Percentiles rank a stretch among this genome's conserved stretches.
phyloP scores from a whole-genome alignment of 2,113 vertebrate genomes.

The Megaptera novaeangliae region DNA sequence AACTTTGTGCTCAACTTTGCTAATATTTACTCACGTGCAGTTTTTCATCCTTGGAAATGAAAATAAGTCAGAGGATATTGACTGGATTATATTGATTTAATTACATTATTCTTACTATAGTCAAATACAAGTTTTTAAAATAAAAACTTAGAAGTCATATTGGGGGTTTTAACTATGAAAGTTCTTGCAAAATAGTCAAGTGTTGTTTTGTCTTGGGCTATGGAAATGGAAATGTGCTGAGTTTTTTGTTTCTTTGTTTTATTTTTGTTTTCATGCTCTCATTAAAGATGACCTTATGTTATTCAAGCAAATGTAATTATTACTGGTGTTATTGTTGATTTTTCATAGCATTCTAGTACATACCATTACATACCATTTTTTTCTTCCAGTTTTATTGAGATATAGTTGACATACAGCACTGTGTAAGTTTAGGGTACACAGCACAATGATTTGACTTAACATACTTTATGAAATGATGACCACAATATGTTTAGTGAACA shows the following conservation, averaged over 20 bases:
- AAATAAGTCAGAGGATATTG: conserved; percentile 64
- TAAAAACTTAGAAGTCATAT: conserved; percentile 47
- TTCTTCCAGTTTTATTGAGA: background rate
- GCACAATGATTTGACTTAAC: background rate
- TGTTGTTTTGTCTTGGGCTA: background rate
- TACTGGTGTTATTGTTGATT: background rate
- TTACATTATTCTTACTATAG: conserved; percentile 58
- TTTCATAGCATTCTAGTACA: background rate
- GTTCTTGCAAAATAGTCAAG: background rate
- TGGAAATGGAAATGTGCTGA: background rate
- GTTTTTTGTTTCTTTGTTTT: background rate
- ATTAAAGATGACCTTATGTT: background rate
- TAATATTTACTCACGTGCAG: conserved; percentile 58
- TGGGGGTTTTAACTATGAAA: background rate
- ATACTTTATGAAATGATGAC: background rate
- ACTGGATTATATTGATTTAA: conserved; percentile 72
- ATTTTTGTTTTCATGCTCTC: background rate
- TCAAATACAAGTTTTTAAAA: conserved; percentile 57
- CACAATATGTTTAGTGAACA: background rate
- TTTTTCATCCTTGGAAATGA: conserved; percentile 70
- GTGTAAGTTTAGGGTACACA: background rate
- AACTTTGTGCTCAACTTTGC: conserved; percentile 20
- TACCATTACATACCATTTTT: background rate
- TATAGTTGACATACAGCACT: background rate
- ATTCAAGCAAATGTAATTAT: background rate